These are phyloP conservation scores for Dasyprocta punctata DNA, from an alignment of 2,113 vertebrate species.

Conservation along the genomic window DNA sequence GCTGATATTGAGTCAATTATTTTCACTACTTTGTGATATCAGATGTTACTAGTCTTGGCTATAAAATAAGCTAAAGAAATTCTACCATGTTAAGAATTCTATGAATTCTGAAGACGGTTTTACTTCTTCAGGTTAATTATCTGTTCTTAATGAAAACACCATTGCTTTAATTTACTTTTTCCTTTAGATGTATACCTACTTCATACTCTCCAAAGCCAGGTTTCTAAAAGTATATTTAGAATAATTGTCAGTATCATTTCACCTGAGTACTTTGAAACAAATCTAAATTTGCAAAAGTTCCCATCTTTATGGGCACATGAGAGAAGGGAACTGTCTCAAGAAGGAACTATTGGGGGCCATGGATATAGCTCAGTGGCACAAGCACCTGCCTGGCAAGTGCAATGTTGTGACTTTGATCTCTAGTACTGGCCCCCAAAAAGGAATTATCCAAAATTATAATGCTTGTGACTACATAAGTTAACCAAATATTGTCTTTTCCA, in stretches of 20 bases:
- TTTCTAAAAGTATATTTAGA: constrained; percentile 54
- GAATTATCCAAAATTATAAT: constrained; percentile 27
- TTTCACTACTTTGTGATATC: not conserved
- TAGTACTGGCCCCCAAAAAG: too few species aligned
- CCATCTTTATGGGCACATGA: constrained; percentile 7
- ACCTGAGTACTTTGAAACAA: constrained; percentile 56
- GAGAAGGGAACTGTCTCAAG: not conserved
- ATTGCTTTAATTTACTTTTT: constrained; percentile 67
- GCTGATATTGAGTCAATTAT: not conserved
- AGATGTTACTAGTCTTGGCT: not conserved
- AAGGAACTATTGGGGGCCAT: too few species aligned
- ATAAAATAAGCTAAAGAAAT: constrained; percentile 22
- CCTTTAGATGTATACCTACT: constrained; percentile 25
- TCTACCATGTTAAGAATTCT: not conserved
- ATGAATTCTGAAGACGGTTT: constrained; percentile 55
- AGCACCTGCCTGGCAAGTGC: too few species aligned
- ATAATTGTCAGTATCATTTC: constrained; percentile 61
- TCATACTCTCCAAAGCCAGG: constrained; percentile 22
- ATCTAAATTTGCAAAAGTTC: constrained; percentile 59
- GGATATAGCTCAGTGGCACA: too few species aligned
- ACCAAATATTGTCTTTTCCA: not conserved
- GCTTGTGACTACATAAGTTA: not conserved
- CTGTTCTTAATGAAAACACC: constrained; percentile 50
- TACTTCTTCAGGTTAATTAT: constrained; percentile 43
- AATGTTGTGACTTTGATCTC: too few species aligned